Percentiles rank a stretch among this genome's conserved stretches.
These are phyloP conservation scores for Poecilobothrus nobilitatus DNA, from an alignment of 2,888 invertebrate species.

Conservation along the genomic window DNA sequence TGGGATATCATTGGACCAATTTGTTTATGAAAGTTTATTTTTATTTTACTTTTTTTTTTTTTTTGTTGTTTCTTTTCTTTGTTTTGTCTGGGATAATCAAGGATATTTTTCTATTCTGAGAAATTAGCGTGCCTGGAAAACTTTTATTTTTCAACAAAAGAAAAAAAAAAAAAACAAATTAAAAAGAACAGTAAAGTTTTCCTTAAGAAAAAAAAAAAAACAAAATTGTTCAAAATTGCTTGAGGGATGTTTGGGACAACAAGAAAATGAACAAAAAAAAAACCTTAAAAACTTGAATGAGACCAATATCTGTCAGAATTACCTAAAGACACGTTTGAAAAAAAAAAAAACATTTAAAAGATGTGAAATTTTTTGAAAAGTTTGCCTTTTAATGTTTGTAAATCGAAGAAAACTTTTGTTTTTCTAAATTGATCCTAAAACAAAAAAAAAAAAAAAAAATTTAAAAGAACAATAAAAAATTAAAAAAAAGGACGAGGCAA, in stretches of 20 bases:
- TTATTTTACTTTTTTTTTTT: no score
- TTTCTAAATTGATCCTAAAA: not conserved
- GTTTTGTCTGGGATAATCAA: not conserved
- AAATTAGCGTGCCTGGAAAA: not conserved
- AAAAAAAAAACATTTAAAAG: no score
- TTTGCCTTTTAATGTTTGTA: not conserved
- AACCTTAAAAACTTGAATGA: no score
- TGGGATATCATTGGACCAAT: not conserved
- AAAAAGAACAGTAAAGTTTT: not conserved
- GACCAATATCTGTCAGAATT: no score
- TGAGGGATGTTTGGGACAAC: not conserved
- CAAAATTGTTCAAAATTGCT: not conserved
- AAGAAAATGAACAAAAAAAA: no score
- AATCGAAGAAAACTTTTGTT: constrained; percentile 1
- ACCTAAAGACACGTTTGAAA: no score
- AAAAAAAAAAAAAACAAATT: not conserved
- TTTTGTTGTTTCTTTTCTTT: no score
- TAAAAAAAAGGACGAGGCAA: not conserved
- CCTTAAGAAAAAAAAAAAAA: not conserved
- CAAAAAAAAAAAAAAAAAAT: not conserved
- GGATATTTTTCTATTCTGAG: not conserved
- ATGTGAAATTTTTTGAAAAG: no score
- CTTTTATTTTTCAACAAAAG: no score
- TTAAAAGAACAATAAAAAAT: no score
- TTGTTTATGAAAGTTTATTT: not conserved